phyloP scores from a whole-genome alignment of 2,113 vertebrate genomes.

The Cyanoramphus novaezelandiae region DNA sequence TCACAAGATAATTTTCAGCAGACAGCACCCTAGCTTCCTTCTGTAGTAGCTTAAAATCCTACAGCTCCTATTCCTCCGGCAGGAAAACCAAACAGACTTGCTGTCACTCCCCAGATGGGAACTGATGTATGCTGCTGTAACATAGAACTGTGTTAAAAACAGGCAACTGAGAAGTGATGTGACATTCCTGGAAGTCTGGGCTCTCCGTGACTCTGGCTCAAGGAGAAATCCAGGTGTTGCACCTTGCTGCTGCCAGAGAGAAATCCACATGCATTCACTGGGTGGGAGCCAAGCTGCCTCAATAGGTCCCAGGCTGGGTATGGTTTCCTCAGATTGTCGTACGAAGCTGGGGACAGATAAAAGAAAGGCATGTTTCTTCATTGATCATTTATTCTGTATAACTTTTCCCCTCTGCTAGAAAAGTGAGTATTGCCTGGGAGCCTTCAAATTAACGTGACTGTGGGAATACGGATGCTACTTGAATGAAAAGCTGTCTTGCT shows the following conservation, averaged over 20 bases:
- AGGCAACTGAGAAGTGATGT: neutral
- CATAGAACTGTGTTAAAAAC: neutral
- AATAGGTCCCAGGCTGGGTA: neutral
- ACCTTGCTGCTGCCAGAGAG: neutral
- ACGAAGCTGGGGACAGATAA: neutral
- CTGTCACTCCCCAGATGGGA: neutral
- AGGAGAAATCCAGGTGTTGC: neutral
- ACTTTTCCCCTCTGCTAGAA: neutral
- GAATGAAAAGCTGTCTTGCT: neutral
- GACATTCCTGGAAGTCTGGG: neutral
- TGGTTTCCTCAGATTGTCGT: neutral
- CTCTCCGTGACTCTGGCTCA: neutral
- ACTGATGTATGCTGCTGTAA: neutral
- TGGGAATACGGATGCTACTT: neutral
- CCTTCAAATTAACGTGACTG: neutral
- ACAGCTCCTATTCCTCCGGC: neutral
- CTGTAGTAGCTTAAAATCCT: neutral
- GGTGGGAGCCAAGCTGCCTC: neutral
- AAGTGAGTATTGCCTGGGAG: neutral
- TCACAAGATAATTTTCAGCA: neutral
- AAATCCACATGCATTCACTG: neutral
- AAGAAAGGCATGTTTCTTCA: neutral
- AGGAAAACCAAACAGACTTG: neutral
- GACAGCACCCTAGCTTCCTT: neutral
- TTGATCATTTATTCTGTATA: neutral